Conservation (phyloP, 53 echinoderm and acorn worm species). For the Luidia sarsii region DNA sequence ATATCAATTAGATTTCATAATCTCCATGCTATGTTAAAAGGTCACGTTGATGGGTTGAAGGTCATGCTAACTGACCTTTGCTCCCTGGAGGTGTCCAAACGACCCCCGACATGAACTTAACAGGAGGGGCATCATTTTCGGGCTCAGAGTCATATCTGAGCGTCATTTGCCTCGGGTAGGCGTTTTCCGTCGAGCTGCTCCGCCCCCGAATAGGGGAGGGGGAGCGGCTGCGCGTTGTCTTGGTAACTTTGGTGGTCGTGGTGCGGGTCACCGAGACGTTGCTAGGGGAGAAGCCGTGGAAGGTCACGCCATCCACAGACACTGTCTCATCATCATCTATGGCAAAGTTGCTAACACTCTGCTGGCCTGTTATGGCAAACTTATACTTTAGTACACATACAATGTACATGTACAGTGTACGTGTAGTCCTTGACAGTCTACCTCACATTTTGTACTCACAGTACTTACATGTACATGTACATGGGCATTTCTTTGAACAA, state of each 20-base stretch:
- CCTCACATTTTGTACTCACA: no score
- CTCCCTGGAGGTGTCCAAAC: constrained; percentile 37
- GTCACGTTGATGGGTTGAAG: constrained; percentile 7
- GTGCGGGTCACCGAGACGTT: constrained; percentile 81
- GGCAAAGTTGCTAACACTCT: constrained; percentile 42
- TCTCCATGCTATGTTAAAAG: no score
- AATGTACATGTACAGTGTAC: no score
- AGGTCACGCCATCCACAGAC: constrained; percentile 82
- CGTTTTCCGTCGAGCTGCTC: constrained; percentile 40
- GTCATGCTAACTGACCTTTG: constrained; percentile 69
- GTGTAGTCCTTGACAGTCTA: no score
- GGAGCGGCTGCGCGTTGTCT: constrained; percentile 83
- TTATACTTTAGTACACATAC: background rate
- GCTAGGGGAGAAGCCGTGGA: constrained; percentile 82
- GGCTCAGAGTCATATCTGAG: constrained; percentile 60
- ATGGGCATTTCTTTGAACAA: no score
- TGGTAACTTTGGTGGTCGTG: constrained; percentile 80
- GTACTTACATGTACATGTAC: no score
- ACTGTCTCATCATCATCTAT: constrained; percentile 67
- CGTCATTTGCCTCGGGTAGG: constrained; percentile 11
- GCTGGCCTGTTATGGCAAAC: constrained; percentile 26
- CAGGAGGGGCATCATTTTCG: constrained; percentile 37
- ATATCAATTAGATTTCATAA: no score
- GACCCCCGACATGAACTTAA: constrained; percentile 58
- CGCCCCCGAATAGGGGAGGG: constrained; percentile 73